Base-by-base conservation (phyloP, 2,888 invertebrate species). In the Ischnura elegans region DNA sequence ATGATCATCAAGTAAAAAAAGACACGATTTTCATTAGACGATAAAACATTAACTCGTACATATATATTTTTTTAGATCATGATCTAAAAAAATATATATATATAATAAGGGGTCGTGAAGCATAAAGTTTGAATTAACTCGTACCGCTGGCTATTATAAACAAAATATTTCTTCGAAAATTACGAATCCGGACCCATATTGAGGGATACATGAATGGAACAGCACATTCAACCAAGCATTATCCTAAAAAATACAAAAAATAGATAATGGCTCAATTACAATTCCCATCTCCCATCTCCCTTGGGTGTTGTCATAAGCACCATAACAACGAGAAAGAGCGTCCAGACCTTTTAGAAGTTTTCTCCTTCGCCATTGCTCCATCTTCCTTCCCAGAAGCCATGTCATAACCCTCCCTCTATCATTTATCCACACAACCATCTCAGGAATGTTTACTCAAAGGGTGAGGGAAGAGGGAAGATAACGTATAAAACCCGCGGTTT, bases 371-470 rank as follows among this genome's bases (percentile, higher is more conserved):
- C 5, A 2, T 36, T 76, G 36, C 76, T 10, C 76, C 76, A 76
- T 36, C 76, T 36, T 36, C 36, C 36, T n/a, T 29, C 76, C 10
- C 36, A 16, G 36, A 61, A 76, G 29, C 36, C 36, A 76, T 76
- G 29, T 36, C 36, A 13, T 36, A 76, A 21, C 29, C 36, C 29
- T 29, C 0, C 36, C 66, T 25, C 61, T 13, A 8, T 29, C 90
- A 90, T 66, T 90, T 61, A 90, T 90, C 90, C 61, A 45, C 43
- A 90, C 42, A 90, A 45, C 43, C 66, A 90, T 90, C 61, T 90
- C 55, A 61, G 90, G 90, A 90, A 90, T 90, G 90, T 90, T 87
- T 90, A 90, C n/a, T 5, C 4, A 21, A 66, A 43, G 61, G 61
- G 61, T 55, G 51, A 47, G n/a, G n/a, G n/a, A 3, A 66, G 61